Conservation (phyloP, 2,888 invertebrate genomes). For the Clepsis dumicolana region DNA sequence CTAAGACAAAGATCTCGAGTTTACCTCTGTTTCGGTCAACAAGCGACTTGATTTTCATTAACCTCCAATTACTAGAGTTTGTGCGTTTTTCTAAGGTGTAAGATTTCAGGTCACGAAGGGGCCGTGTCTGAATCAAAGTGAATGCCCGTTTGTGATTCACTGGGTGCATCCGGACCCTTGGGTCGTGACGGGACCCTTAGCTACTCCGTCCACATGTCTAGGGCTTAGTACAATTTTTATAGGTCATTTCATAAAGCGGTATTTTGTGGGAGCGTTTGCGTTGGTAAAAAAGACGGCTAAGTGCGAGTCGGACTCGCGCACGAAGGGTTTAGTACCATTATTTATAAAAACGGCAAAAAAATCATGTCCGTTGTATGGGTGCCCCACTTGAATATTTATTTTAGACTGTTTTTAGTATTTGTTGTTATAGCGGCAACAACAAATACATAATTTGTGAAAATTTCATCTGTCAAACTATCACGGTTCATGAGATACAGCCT, state of each 20-base stretch:
- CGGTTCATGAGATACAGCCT: no score
- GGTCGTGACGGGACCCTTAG: conserved; percentile 46
- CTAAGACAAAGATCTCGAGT: conserved; percentile 20
- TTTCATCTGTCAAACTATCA: no score
- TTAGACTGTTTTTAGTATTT: no score
- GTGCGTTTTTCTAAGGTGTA: conserved; percentile 53
- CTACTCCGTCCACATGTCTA: conserved; percentile 33
- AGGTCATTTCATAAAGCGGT: conserved; percentile 8
- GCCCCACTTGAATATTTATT: no score
- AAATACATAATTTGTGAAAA: no score
- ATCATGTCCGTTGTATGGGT: no score
- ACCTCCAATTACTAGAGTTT: conserved; percentile 27
- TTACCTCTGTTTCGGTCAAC: conserved; percentile 18
- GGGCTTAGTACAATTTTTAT: conserved; percentile 23
- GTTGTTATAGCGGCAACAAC: no score
- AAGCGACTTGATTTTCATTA: conserved; percentile 38
- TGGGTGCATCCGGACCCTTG: conserved; percentile 77
- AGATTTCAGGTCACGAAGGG: conserved; percentile 69
- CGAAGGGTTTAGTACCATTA: no score
- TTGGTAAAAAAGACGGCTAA: not conserved
- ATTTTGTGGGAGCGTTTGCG: not conserved
- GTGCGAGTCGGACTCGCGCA: no score
- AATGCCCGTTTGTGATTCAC: conserved; percentile 68
- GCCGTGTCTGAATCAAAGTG: conserved; percentile 71
- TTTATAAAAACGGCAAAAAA: no score